Conservation (phyloP, 2,113 vertebrate genomes). For the Abramis brama region DNA sequence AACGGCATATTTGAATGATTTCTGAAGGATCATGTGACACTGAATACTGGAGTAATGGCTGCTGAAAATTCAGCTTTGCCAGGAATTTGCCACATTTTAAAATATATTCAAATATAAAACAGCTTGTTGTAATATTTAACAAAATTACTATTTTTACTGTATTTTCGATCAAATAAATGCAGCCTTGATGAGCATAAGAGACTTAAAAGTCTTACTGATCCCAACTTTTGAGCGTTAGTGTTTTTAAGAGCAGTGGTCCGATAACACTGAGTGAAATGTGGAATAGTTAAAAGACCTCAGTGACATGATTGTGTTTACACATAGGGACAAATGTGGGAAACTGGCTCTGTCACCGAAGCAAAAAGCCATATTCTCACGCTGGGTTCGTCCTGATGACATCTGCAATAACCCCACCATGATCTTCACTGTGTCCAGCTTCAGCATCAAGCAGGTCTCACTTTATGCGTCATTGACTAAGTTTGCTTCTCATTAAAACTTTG, state of each 20-base stretch:
- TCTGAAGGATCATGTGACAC: neutral
- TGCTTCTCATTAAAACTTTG: neutral
- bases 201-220: neutral
- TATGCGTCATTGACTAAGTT: neutral
- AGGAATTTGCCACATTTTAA: neutral
- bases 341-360: constrained; percentile 95
- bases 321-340: constrained; percentile 90
- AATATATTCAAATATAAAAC: no score
- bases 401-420: constrained; percentile 96
- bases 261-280: neutral
- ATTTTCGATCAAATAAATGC: neutral
- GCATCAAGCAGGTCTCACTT: constrained; percentile 94
- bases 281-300: neutral
- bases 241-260: neutral
- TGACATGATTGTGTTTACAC: constrained; percentile 32
- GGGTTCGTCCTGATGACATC: constrained; percentile 94
- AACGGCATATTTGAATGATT: no score
- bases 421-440: constrained; percentile 99
- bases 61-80: neutral
- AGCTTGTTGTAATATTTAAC: neutral
- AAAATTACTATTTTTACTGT: neutral
- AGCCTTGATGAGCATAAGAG: neutral
- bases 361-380: constrained; percentile 92
- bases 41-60: neutral
- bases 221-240: no score